Evolutionary conservation across 1,140 invertebrate genomes (phyloP).

Genomic region (Pararge aegeria): DNA sequence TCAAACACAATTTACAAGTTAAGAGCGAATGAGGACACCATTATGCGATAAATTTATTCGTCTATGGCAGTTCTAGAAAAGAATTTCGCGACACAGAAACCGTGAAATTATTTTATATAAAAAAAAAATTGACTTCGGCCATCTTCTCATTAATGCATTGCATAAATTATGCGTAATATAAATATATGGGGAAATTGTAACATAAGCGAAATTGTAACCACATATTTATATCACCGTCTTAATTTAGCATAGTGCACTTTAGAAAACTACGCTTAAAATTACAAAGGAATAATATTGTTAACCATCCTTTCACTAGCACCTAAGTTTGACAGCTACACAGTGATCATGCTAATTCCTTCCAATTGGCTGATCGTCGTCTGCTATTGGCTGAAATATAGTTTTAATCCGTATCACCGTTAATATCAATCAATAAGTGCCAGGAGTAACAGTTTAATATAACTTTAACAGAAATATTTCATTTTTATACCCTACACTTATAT

Average conservation of each 20-base stretch:
- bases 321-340: background rate
- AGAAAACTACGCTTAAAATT: background rate
- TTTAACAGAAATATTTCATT: no score
- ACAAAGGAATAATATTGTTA: background rate
- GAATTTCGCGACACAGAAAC: slow-evolving; percentile 41
- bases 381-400: background rate
- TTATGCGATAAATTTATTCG: no score
- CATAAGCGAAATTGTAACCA: background rate
- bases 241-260: background rate
- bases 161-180: background rate
- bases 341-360: background rate
- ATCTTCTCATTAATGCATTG: background rate
- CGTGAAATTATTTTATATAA: slow-evolving; percentile 15
- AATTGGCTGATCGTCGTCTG: background rate
- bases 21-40: no score
- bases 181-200: background rate
- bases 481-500: slow-evolving; percentile 7
- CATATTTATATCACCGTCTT: background rate
- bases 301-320: background rate
- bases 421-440: background rate
- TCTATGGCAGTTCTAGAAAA: slow-evolving; percentile 8
- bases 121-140: slow-evolving; percentile 10
- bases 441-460: background rate
- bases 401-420: no score
- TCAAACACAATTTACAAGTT: no score